Evolutionary conservation across 2,888 invertebrate species (phyloP).

Genomic region (Tenodera sinensis): DNA sequence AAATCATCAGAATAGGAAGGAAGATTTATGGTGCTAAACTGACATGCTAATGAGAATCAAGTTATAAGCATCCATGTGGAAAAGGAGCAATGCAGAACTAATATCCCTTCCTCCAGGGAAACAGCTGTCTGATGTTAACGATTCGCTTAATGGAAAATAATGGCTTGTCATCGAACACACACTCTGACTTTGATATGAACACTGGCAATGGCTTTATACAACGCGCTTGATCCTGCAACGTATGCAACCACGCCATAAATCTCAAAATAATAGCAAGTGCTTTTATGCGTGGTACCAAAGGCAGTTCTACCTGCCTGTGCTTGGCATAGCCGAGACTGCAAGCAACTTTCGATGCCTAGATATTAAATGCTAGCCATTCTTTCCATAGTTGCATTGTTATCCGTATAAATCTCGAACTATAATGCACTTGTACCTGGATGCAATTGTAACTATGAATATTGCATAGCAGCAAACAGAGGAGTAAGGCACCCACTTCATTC

Average conservation of each 20-base stretch:
- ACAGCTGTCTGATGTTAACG: background rate
- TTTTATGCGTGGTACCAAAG: background rate
- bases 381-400: too few species aligned
- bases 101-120: background rate
- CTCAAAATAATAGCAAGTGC: background rate
- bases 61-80: background rate
- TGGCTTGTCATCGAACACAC: background rate
- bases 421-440: too few species aligned
- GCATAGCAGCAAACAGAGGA: too few species aligned
- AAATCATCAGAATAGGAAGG: background rate
- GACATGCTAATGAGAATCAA: background rate
- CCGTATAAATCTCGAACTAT: too few species aligned
- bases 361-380: too few species aligned
- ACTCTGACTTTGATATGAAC: background rate
- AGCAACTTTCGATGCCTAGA: too few species aligned
- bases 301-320: too few species aligned
- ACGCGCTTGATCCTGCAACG: background rate
- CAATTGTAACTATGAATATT: too few species aligned
- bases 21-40: background rate
- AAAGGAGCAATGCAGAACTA: background rate
- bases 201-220: background rate
- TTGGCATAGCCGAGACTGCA: too few species aligned
- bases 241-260: background rate
- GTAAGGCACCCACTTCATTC: too few species aligned
- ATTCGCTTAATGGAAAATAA: background rate